Conservation (phyloP, 2,113 vertebrate genomes). For the Ciconia maguari region DNA sequence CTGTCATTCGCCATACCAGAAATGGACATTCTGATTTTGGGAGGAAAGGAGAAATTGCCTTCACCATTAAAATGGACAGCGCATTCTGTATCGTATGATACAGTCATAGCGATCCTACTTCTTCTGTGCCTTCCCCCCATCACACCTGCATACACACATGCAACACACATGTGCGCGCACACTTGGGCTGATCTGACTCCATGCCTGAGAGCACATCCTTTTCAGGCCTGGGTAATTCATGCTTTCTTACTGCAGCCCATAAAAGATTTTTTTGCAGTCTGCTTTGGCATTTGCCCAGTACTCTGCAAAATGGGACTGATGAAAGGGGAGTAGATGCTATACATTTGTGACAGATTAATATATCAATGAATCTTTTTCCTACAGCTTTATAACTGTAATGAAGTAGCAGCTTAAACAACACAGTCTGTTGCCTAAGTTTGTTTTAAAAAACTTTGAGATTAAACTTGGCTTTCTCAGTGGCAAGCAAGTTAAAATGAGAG, state of each 20-base stretch:
- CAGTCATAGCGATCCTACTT: too few species aligned
- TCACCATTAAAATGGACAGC: background rate
- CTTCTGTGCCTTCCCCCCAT: background rate
- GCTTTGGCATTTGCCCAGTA: background rate
- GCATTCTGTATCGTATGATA: background rate
- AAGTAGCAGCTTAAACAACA: background rate
- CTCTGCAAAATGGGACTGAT: background rate
- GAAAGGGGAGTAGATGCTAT: background rate
- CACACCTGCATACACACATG: background rate
- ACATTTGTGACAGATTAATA: background rate
- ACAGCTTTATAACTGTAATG: background rate
- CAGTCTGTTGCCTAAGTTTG: background rate
- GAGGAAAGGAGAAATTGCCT: background rate
- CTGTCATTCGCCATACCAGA: background rate
- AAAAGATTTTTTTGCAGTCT: background rate
- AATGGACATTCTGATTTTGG: background rate
- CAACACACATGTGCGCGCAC: background rate
- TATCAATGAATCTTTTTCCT: background rate
- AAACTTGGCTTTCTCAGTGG: background rate
- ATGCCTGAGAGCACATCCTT: fast-evolving
- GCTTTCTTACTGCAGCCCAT: background rate
- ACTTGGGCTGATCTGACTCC: background rate
- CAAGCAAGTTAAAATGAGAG: background rate
- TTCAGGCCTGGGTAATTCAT: background rate
- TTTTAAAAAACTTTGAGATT: background rate